Conservation (phyloP, 2,113 vertebrate species). For the Sclerurus mexicanus region DNA sequence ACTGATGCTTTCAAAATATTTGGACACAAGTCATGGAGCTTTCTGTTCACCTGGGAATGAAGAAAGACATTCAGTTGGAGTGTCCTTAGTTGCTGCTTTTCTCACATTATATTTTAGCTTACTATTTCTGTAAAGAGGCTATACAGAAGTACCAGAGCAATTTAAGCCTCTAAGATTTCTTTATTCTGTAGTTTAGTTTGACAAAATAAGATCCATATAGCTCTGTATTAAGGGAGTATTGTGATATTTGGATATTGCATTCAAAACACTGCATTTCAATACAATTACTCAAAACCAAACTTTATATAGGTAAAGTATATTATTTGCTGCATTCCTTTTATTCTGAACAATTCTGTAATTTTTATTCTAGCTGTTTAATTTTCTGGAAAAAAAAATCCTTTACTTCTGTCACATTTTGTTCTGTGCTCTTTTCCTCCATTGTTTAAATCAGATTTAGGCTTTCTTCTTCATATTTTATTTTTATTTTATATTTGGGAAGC, state of each 20-base stretch:
- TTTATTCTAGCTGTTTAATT: not conserved
- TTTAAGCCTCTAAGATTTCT: not conserved
- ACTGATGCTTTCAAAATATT: constrained; percentile 1
- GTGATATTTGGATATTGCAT: not conserved
- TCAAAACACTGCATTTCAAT: not conserved
- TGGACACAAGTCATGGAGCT: not conserved
- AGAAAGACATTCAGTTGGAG: not conserved
- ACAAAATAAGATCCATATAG: not conserved
- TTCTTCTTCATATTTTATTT: not conserved
- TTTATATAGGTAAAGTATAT: not conserved
- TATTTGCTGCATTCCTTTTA: not conserved
- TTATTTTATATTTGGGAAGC: not conserved
- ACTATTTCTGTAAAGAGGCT: not conserved
- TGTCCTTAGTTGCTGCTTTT: not conserved
- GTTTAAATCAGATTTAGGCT: not conserved
- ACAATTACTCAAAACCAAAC: not conserved
- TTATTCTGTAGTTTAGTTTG: not conserved
- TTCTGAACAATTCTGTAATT: not conserved
- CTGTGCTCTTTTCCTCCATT: not conserved
- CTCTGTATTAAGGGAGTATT: not conserved
- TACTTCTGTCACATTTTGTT: not conserved
- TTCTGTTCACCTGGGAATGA: not conserved
- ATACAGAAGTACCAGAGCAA: not conserved
- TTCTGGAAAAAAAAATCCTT: not conserved
- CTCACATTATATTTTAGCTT: not conserved